Base-by-base conservation (phyloP, 2,888 invertebrate species). In the Zygothrica quintamaculata region DNA sequence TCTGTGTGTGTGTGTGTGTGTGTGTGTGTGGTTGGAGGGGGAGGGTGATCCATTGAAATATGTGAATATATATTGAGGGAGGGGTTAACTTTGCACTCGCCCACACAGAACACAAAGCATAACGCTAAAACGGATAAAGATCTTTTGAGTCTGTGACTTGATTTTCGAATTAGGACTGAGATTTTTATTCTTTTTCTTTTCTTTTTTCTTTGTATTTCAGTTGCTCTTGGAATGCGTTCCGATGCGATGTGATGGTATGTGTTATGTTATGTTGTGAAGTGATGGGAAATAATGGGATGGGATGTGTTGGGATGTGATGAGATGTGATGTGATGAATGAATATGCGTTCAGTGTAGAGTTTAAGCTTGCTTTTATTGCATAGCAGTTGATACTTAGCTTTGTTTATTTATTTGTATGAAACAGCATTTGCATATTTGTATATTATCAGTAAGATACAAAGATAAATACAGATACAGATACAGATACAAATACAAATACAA, bases 151-250 rank as follows among this genome's bases (percentile, higher is more conserved):
- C 34, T 58, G 56, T 55, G 53, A 61, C 61, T 61, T 71, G 67
- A 71, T 62, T 71, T 73, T 67, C 26, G 47, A 71, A 73, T 73
- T 67, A 62, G 67, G 34, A n/a, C 25, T 16, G 31, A 73, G 73
- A 71, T 73, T 73, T 46, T 34, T n/a, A n/a, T n/a, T 29, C 9
- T 29, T 29, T 29, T 29, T 29, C 9, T 29, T 6, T 7, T 29
- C 9, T 6, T 29, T 29, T n/a, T n/a, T n/a, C n/a, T n/a, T n/a
- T 55, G 43, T 34, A 11, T 52, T 22, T 16, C 62, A 52, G 42
- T 61, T 52, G 46, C 52, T 25, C 3, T 8, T n/a, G 18, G 13
- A 29, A 34, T 55, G 42, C 29, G 31, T 33, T n/a, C n/a, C n/a
- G 43, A 16, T 53, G 57, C 42, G 52, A 46, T 46, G 44, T 33